Evolutionary conservation across 2,797 vertebrate species (phyloP).

Genomic region (Valencia hispanica): DNA sequence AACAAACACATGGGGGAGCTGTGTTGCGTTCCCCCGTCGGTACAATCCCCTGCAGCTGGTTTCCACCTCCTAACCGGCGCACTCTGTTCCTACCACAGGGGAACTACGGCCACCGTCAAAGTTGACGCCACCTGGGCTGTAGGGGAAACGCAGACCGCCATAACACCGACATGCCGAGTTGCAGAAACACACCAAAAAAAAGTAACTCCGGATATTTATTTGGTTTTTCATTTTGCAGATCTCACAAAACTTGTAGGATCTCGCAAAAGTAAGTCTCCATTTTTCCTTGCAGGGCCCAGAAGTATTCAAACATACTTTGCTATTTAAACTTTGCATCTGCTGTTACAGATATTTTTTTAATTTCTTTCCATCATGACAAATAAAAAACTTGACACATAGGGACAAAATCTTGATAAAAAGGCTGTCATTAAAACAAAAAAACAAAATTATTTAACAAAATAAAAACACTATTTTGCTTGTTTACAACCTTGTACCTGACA

Average conservation of each 20-base stretch:
- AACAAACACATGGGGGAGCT: too few species aligned
- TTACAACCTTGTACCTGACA: too few species aligned
- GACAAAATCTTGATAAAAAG: too few species aligned
- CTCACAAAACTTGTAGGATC: not conserved
- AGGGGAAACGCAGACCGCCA: too few species aligned
- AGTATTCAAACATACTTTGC: not conserved
- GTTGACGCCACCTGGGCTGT: not conserved
- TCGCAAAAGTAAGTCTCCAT: not conserved
- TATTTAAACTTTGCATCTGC: not conserved
- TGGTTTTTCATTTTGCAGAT: not conserved
- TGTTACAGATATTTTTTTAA: not conserved
- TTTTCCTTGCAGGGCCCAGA: too few species aligned
- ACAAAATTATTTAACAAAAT: too few species aligned
- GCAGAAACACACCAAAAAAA: too few species aligned
- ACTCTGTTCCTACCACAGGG: not conserved
- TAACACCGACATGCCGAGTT: too few species aligned
- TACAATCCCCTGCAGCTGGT: not conserved
- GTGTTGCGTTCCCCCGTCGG: not conserved
- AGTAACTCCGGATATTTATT: too few species aligned
- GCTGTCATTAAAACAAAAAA: too few species aligned
- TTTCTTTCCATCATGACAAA: not conserved
- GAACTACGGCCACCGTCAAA: not conserved
- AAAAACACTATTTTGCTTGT: too few species aligned
- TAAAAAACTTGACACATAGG: not conserved
- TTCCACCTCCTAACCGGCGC: not conserved